Evolutionary conservation across 2,113 vertebrate species (phyloP), one percentile per base, ranked within the genome.

Genomic region (Hoplias malabaricus): DNA sequence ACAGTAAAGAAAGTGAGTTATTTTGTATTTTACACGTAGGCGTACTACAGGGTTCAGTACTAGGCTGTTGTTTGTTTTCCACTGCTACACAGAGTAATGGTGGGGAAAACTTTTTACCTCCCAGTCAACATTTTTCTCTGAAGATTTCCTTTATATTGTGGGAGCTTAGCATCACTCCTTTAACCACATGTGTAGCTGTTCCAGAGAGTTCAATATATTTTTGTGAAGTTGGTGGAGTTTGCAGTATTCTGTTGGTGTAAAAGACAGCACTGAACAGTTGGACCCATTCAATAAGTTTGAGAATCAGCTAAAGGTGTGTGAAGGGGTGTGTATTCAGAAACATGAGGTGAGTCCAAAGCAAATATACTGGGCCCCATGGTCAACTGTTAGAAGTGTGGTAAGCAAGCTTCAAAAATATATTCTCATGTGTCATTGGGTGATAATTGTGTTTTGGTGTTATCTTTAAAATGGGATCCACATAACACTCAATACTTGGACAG

Each of bases 391-490:
- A 72, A 21, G 78, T 21, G 82, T 86, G 70, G 42, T 68, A 83
- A 78, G 81, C 29, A 43, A 62, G 54, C 61, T 69, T 80, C 85
- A 89, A 88, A 86, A 90, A 89, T 87, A 80, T 29, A 63, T 84
- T 90, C 89, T 91, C 84, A 10, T 71, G 84, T 88, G 83, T 88
- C 87, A 74, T 68, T 46, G 69, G 82, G 88, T n/a, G 87, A 88
- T 90, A 87, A 91, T 90, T 91, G 87, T 91, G 86, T 89, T 90
- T 91, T 85, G 75, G 73, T 91, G 86, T 91, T 92, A 90, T 92
- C 83, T 87, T 92, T 88, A 90, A 84, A 92, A 91, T 53, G 42
- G 79, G 85, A 89, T 81, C 84, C 87, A 86, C 79, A 62, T 79
- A 80, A 83, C 77, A n/a, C 83, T 77, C 73, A 56, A 72, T 77